A percentile compares a stretch with the other conserved stretches of the same genome.
Conservation (phyloP, 1,140 invertebrate species). For the Daktulosphaira vitifoliae region DNA sequence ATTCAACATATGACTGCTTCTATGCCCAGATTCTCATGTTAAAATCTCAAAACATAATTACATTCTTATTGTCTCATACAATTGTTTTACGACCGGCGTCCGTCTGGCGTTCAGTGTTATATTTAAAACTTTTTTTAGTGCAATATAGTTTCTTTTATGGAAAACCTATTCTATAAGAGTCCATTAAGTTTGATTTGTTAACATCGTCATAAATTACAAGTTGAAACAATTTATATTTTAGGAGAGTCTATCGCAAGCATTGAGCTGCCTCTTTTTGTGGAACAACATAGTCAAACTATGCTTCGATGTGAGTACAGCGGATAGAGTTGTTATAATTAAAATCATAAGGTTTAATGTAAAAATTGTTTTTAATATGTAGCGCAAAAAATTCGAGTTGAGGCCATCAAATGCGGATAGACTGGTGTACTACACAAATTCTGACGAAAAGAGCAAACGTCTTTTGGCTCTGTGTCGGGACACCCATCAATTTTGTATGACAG, state of each 20-base stretch:
- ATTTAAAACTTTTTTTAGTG: no score
- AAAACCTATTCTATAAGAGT: no score
- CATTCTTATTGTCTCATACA: no score
- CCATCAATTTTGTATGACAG: conserved; percentile 90
- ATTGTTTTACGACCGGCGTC: no score
- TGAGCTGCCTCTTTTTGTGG: conserved; percentile 69
- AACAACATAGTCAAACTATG: conserved; percentile 86
- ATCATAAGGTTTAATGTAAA: conserved; percentile 13
- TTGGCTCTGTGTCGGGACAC: conserved; percentile 80
- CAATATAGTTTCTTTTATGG: conserved; percentile 31
- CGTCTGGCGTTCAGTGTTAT: no score
- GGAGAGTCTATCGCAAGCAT: conserved; percentile 40
- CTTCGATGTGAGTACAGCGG: conserved; percentile 62
- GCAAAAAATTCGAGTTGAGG: conserved; percentile 92
- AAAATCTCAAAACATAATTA: no score
- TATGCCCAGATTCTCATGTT: no score
- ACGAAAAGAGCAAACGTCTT: conserved; percentile 85
- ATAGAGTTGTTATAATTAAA: not conserved
- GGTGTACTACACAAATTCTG: conserved; percentile 78
- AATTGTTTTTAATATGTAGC: conserved; percentile 49
- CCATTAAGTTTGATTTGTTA: no score
- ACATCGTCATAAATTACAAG: no score
- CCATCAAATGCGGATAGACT: conserved; percentile 74
- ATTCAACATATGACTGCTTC: no score
- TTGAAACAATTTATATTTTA: conserved; percentile 33